These are phyloP conservation scores for Macrobrachium rosenbergii DNA, from an alignment of 1,140 invertebrate species.

Conservation along the genomic window DNA sequence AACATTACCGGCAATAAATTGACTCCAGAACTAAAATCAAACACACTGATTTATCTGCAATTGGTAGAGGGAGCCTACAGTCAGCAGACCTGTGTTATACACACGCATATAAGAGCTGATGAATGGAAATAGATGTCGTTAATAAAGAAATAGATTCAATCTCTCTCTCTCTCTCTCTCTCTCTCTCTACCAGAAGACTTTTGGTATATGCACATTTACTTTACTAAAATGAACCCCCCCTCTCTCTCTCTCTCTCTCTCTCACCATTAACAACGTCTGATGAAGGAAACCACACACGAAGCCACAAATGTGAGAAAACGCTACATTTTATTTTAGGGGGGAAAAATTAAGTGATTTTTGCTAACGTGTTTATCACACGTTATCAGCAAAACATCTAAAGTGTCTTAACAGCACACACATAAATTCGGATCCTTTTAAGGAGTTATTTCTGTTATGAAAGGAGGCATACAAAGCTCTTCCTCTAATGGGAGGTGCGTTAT, in stretches of 20 bases:
- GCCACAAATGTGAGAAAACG: too few relatives aligned
- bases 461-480: constrained; percentile 5
- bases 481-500: too few relatives aligned
- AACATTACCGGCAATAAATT: too few relatives aligned
- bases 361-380: too few relatives aligned
- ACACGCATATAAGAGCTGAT: not conserved
- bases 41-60: not conserved
- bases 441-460: not conserved
- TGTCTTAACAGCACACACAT: too few relatives aligned
- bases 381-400: too few relatives aligned
- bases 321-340: not conserved
- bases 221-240: too few relatives aligned
- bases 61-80: not conserved
- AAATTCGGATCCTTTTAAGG: too few relatives aligned
- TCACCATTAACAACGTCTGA: not conserved
- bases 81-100: not conserved
- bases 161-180: constrained; percentile 20
- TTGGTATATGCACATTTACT: not conserved
- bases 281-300: not conserved
- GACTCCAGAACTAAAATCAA: too few relatives aligned
- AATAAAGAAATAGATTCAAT: not conserved
- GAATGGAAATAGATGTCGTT: too few relatives aligned
- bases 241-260: not conserved
- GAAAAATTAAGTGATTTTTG: not conserved
- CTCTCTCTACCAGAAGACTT: not conserved